A percentile compares a stretch with the other conserved stretches of the same genome.
Evolutionary conservation across 2,888 invertebrate species (phyloP).

Genomic region (Perdita meconis): DNA sequence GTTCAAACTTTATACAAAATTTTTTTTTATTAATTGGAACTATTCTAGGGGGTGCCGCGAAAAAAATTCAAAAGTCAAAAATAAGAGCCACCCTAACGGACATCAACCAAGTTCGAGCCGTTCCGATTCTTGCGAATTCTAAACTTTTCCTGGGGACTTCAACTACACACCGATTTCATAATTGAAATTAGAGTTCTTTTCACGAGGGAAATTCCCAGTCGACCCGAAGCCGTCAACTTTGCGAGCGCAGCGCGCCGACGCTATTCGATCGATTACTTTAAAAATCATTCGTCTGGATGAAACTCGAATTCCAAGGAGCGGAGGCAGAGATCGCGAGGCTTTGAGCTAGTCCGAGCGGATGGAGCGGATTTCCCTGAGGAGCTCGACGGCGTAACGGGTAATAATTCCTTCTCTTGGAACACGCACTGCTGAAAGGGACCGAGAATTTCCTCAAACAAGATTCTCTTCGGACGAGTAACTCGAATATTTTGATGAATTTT

Average conservation of each 20-base stretch:
- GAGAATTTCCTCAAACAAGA: not conserved
- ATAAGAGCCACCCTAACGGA: no score
- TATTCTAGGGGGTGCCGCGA: no score
- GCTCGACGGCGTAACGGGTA: constrained; percentile 59
- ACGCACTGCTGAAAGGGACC: constrained; percentile 13
- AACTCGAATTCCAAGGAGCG: constrained; percentile 39
- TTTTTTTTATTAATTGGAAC: no score
- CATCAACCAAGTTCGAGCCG: no score
- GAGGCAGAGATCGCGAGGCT: not conserved
- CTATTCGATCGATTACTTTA: constrained; percentile 14
- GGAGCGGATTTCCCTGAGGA: constrained; percentile 55
- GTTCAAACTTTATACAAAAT: no score
- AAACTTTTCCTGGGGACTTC: no score
- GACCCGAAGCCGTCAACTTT: not conserved
- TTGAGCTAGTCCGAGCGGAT: constrained; percentile 25
- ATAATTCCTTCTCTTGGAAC: constrained; percentile 50
- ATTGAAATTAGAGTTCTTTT: constrained; percentile 15
- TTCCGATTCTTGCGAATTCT: no score
- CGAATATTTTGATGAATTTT: not conserved
- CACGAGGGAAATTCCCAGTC: not conserved
- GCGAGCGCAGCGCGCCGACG: constrained; percentile 4
- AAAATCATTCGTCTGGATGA: constrained; percentile 19
- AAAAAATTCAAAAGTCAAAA: no score
- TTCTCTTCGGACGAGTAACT: not conserved
- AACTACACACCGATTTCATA: no score